These are phyloP conservation scores for Oophaga sylvatica DNA, from an alignment of 2,797 vertebrate genomes.

Conservation along the genomic window DNA sequence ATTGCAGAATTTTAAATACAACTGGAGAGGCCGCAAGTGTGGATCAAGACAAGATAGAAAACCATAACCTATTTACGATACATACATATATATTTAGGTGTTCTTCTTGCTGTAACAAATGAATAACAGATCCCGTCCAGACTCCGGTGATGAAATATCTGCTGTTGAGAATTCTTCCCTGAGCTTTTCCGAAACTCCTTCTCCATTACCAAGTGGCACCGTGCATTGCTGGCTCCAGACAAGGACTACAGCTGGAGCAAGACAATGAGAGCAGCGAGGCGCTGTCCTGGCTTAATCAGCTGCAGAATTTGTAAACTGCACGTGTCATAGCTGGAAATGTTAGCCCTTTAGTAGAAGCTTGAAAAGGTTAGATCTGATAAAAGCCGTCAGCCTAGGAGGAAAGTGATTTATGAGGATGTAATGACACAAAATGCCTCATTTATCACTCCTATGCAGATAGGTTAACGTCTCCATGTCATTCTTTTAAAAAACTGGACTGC, in stretches of 20 bases:
- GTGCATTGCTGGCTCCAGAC: conserved; percentile 56
- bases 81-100: no score
- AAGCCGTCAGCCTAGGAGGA: conserved; percentile 94
- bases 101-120: not conserved
- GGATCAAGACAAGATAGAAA: no score
- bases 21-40: no score
- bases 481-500: conserved; percentile 92
- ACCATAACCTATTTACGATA: no score
- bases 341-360: conserved; percentile 95
- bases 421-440: conserved; percentile 99
- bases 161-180: not conserved
- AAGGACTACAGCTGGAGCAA: conserved; percentile 70
- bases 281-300: conserved; percentile 93
- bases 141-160: not conserved
- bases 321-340: conserved; percentile 98
- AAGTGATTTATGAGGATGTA: conserved; percentile 98
- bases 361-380: conserved; percentile 99
- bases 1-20: no score
- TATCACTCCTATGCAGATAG: conserved; percentile 91
- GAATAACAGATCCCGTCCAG: not conserved
- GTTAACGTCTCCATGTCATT: conserved; percentile 90
- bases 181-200: conserved; percentile 1
- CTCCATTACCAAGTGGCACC: conserved; percentile 34
- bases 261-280: conserved; percentile 74
- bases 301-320: conserved; percentile 94